Evolutionary conservation across 1,140 invertebrate species (phyloP), one percentile per base, ranked within the genome.

Genomic region (Potamilus streckersoni): DNA sequence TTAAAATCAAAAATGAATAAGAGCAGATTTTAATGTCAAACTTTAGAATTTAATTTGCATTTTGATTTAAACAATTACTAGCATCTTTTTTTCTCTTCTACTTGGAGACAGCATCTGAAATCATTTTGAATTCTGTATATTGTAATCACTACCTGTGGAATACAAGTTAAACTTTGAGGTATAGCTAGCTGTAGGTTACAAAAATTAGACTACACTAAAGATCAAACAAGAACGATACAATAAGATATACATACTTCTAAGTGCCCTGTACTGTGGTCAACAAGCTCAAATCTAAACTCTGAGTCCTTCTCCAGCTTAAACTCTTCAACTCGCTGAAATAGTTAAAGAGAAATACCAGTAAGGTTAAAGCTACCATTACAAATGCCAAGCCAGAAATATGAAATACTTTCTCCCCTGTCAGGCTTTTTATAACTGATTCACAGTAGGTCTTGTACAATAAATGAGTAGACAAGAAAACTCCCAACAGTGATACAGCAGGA

Each of bases 241-340:
- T 19, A 63, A 23, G 17, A n/a, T 57, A 71, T n/a, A 72, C 76
- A 56, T 73, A 96, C 95, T 91, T 95, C 95, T 61, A 97, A 90
- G 57, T 92, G 92, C 15, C 96, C 95, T 91, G 95, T 96, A 86
- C 96, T 94, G 90, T 95, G 95, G 6, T 93, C 92, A 91, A 98
- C 96, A 0, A 98, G 94, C 93, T 98, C 97, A 90, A 98, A 97
- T 63, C 97, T 92, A 19, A 98, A 90, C 91, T 98, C 97, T 23
- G 93, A 93, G 85, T 97, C 96, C 1, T 92, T 91, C 74, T 97
- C 96, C n/a, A 98, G 91, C 86, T 95, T 95, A 85, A 84, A 87
- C 20, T 88, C 82, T 31, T 85, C 83, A 73, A 59, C 78, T 19
- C 71, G 69, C 68, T 77, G 75, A n/a, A 17, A 69, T 19, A 69